phyloP scores from a whole-genome alignment of 2,888 invertebrate genomes.

The Amphipoea oculea region DNA sequence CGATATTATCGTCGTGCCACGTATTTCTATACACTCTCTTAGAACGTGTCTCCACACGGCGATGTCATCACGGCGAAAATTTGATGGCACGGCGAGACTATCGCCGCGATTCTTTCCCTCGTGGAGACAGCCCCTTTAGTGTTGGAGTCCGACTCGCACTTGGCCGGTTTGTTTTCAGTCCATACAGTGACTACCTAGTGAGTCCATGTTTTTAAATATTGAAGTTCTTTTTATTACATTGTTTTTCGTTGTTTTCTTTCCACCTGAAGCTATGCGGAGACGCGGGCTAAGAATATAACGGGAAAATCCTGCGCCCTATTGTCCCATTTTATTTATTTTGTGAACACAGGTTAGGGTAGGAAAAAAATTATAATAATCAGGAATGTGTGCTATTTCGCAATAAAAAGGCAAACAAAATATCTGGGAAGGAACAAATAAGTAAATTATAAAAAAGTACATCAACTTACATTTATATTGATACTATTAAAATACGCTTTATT shows the following conservation, averaged over 20 bases:
- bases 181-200: not conserved
- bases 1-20: no score
- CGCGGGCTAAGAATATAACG: not conserved
- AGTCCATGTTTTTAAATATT: constrained; percentile 19
- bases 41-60: no score
- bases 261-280: not conserved
- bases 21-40: no score
- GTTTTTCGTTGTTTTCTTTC: constrained; percentile 3
- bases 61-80: no score
- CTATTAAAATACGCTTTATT: no score
- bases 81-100: no score
- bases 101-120: no score
- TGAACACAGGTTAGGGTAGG: not conserved
- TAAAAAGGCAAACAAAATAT: not conserved
- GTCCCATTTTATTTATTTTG: not conserved
- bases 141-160: no score
- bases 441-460: not conserved
- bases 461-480: not conserved
- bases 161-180: no score
- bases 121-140: no score
- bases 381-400: not conserved
- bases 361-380: not conserved
- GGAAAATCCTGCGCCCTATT: not conserved
- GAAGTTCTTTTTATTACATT: constrained; percentile 11
- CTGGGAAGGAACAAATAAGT: not conserved